Evolutionary conservation across 1,140 invertebrate species (phyloP), one percentile per base, ranked within the genome.

Genomic region (Pogonognathellus flavescens): DNA sequence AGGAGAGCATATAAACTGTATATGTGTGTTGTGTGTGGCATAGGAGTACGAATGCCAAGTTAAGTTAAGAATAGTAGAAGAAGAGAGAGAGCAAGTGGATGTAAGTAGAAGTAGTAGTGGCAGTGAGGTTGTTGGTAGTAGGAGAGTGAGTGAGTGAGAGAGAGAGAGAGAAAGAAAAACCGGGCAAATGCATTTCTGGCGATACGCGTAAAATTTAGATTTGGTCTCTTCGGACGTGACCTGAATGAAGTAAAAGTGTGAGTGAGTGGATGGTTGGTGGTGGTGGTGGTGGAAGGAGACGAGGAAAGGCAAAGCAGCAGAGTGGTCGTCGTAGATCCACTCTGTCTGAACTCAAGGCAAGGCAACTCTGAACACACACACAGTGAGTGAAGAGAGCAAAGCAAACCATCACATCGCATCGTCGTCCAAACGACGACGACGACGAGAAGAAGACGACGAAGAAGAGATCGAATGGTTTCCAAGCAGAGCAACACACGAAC

Each of bases 201-300:
- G 83, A 83, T 87, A 87, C 87, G 87, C 87, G 87, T 87, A 85
- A 87, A 87, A 87, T 87, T 87, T 87, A 86, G 87, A 87, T 87
- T 87, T 86, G 85, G 87, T 84, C 87, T 86, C 82, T 81, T 81
- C 50, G 85, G 72, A 87, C 87, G 87, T 87, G 87, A 87, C 84
- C 84, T 84, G 87, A 87, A 87, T 87, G 50, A 81, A 53, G 80
- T 20, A 70, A 70, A 81, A 81, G 50, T 81, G 22, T 81, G 31
- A 70, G 25, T 20, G 76, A 53, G 66, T 70, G 66, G 66, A 70
- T 31, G 66, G 14, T 41, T 1, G 1, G 31, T 41, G 31, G 31
- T 41, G 31, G 31, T 41, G 31, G 31, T 41, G 31, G 31, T 41
- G 31, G 60, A 22, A 22, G 60, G 11, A 22, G 22, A 66, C 6